Evolutionary conservation across 2,797 vertebrate species (phyloP).

Genomic region (Megalops cyprinoides): DNA sequence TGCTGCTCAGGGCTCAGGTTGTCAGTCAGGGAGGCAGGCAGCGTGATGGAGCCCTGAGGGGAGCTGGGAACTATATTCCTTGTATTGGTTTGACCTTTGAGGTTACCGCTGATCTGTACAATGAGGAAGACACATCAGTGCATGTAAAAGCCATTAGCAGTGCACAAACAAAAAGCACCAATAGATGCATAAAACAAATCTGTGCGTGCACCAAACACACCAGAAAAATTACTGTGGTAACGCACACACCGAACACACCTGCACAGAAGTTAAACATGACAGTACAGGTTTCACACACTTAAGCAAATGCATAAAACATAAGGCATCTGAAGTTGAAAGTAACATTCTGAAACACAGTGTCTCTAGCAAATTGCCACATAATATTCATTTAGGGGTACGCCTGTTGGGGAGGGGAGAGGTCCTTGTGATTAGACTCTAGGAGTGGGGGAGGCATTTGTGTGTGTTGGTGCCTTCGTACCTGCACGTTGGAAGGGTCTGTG

Average conservation of each 20-base stretch:
- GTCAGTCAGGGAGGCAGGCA: slow-evolving; percentile 80
- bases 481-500: slow-evolving; percentile 71
- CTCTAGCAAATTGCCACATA: too few relatives aligned
- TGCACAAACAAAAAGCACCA: background rate
- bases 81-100: slow-evolving; percentile 43
- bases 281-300: too few relatives aligned
- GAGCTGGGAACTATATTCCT: slow-evolving; percentile 32
- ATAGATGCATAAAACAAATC: background rate
- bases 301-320: too few relatives aligned
- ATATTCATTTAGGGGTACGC: too few relatives aligned
- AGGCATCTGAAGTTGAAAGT: too few relatives aligned
- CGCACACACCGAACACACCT: background rate
- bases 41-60: slow-evolving; percentile 78
- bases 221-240: too few relatives aligned
- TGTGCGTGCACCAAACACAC: background rate
- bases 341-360: too few relatives aligned
- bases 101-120: slow-evolving; percentile 73
- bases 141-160: background rate
- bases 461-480: slow-evolving; percentile 71
- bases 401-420: too few relatives aligned
- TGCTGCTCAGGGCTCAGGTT: slow-evolving; percentile 69
- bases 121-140: slow-evolving; percentile 44
- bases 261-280: too few relatives aligned
- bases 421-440: background rate
- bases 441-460: background rate